A percentile compares a stretch with the other conserved stretches of the same genome.
phyloP scores from a whole-genome alignment of 2,888 invertebrate species.

The Hirtodrosophila trivittata region DNA sequence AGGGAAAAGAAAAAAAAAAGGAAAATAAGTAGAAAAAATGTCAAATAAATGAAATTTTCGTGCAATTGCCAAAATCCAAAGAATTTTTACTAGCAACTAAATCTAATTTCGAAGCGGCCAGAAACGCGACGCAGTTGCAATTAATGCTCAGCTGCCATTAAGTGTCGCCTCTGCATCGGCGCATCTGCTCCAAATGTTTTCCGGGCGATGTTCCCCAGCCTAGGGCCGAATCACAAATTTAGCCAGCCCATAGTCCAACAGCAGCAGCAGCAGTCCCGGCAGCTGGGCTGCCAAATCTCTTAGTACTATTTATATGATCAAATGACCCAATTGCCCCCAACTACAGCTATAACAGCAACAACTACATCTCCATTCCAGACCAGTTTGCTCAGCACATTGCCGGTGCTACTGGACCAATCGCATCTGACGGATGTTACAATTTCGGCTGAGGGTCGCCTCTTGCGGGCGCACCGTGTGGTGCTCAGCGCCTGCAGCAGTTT shows the following conservation, averaged over 20 bases:
- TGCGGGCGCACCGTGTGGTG: slow-evolving; percentile 93
- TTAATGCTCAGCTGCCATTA: slow-evolving; percentile 64
- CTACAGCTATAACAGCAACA: slow-evolving; percentile 8
- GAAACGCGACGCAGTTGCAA: slow-evolving; percentile 59
- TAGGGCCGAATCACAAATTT: slow-evolving; percentile 51
- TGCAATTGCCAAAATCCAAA: slow-evolving; percentile 80
- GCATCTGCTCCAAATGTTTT: slow-evolving; percentile 63
- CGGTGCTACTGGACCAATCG: slow-evolving; percentile 90
- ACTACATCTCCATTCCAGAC: slow-evolving; percentile 85
- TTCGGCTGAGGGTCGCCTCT: slow-evolving; percentile 92
- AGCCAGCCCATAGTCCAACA: slow-evolving; percentile 22
- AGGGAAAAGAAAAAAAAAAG: not conserved
- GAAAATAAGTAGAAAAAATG: slow-evolving; percentile 30
- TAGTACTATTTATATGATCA: slow-evolving; percentile 64
- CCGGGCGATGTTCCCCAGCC: slow-evolving; percentile 44
- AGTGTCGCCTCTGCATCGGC: slow-evolving; percentile 46
- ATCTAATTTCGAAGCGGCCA: slow-evolving; percentile 55
- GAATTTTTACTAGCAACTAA: slow-evolving; percentile 67
- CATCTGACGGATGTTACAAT: slow-evolving; percentile 94
- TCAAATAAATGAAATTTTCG: slow-evolving; percentile 75
- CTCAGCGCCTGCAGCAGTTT: slow-evolving; percentile 95
- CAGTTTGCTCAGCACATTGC: slow-evolving; percentile 90
- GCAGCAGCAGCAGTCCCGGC: slow-evolving; percentile 18
- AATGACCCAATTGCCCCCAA: slow-evolving; percentile 66
- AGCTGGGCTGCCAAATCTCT: slow-evolving; percentile 55